Conservation (phyloP, 2,888 invertebrate genomes). For the Megamerina dolium region DNA sequence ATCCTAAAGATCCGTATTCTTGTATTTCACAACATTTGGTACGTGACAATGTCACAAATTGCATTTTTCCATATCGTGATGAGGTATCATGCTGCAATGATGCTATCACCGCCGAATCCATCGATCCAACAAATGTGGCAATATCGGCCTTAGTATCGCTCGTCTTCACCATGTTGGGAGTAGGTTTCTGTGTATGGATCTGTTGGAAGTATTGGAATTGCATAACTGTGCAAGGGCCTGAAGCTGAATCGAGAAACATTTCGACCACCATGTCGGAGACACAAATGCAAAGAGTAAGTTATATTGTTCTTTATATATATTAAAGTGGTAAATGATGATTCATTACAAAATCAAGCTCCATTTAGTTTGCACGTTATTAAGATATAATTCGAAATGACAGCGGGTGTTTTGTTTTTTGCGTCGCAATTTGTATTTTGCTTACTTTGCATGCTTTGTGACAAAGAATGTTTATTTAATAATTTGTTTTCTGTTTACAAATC, state of each 20-base stretch:
- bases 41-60: constrained; percentile 44
- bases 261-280: constrained; percentile 22
- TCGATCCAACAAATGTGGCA: constrained; percentile 42
- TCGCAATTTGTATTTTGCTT: no score
- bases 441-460: no score
- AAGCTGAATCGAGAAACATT: constrained; percentile 44
- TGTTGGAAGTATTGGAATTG: constrained; percentile 49
- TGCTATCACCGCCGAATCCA: constrained; percentile 31
- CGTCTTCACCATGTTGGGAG: constrained; percentile 46
- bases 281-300: constrained; percentile 24
- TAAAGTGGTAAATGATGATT: no score
- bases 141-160: constrained; percentile 45
- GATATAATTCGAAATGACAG: no score
- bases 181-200: constrained; percentile 45
- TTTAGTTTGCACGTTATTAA: no score
- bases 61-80: constrained; percentile 43
- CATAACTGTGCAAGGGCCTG: constrained; percentile 43
- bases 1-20: constrained; percentile 36
- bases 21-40: constrained; percentile 45
- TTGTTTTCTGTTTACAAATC: no score
- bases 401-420: no score
- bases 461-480: no score
- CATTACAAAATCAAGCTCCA: no score
- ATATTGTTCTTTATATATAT: not conserved
- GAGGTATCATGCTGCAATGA: constrained; percentile 42